These are phyloP conservation scores for Aythya baeri DNA, from an alignment of 2,113 vertebrate species.

Conservation along the genomic window DNA sequence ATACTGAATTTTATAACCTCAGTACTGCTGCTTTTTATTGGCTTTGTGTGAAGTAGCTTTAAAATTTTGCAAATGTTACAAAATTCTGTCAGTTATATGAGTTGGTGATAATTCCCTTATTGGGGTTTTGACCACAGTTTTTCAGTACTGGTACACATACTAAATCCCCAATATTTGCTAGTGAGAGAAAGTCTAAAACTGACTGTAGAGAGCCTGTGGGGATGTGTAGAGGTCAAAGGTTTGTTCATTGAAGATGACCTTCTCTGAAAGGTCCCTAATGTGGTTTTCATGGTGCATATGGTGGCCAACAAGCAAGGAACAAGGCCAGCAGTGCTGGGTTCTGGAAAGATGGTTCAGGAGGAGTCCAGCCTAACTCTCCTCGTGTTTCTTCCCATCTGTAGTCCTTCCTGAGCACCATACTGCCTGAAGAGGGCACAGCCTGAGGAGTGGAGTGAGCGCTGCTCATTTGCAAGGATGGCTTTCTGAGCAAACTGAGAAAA, in stretches of 20 bases:
- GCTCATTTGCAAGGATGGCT: accelerated
- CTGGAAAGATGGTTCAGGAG: not conserved
- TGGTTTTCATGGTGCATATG: accelerated
- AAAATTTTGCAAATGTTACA: not conserved
- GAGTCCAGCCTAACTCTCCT: not conserved
- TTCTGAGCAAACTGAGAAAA: not conserved
- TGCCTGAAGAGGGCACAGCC: not conserved
- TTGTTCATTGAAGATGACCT: not conserved
- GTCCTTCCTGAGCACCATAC: accelerated
- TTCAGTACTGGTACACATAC: not conserved
- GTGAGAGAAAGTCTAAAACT: not conserved
- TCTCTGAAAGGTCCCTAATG: not conserved
- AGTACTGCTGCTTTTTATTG: not conserved
- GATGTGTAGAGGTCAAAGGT: not conserved
- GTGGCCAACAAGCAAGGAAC: not conserved
- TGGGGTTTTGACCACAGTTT: not conserved
- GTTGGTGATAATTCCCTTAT: not conserved
- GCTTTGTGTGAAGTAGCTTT: not conserved
- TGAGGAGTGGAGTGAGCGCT: accelerated
- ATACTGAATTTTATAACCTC: not conserved
- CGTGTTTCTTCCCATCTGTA: not conserved
- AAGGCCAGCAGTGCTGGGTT: not conserved
- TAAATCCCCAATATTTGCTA: not conserved
- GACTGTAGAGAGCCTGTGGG: not conserved
- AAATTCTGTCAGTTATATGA: not conserved